Evolutionary conservation across 1,140 invertebrate species (phyloP).

Genomic region (Drosophila funebris): DNA sequence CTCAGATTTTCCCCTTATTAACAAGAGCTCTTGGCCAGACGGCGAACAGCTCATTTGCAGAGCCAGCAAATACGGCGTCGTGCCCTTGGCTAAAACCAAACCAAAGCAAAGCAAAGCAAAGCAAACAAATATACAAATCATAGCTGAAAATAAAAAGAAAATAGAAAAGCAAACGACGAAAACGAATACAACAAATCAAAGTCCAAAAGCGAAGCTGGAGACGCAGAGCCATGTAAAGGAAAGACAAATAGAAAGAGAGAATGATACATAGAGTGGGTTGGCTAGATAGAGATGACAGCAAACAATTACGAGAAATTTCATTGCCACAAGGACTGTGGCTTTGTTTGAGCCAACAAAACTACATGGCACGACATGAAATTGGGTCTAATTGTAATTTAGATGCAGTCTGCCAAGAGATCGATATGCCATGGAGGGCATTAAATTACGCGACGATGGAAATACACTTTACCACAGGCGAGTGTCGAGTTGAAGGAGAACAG

Average conservation of each 20-base stretch:
- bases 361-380: constrained; percentile 31
- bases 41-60: constrained; percentile 7
- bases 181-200: constrained; percentile 43
- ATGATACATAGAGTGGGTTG: neutral
- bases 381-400: constrained; percentile 72
- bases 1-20: neutral
- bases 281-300: constrained; percentile 4
- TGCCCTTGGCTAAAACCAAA: constrained; percentile 21
- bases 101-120: constrained; percentile 7
- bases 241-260: neutral
- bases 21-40: neutral
- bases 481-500: neutral
- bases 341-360: constrained; percentile 35
- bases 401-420: constrained; percentile 57
- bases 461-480: constrained; percentile 8
- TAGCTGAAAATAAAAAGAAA: constrained; percentile 31
- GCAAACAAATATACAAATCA: constrained; percentile 68
- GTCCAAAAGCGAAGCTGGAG: constrained; percentile 15
- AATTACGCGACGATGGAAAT: constrained; percentile 47
- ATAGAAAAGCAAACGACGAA: constrained; percentile 12
- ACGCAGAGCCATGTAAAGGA: neutral
- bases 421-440: constrained; percentile 46
- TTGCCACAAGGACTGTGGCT: constrained; percentile 37
- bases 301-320: constrained; percentile 72
- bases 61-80: neutral